These are phyloP conservation scores for Centropyge bicolor DNA, from an alignment of 2,797 vertebrate genomes.

Conservation along the genomic window DNA sequence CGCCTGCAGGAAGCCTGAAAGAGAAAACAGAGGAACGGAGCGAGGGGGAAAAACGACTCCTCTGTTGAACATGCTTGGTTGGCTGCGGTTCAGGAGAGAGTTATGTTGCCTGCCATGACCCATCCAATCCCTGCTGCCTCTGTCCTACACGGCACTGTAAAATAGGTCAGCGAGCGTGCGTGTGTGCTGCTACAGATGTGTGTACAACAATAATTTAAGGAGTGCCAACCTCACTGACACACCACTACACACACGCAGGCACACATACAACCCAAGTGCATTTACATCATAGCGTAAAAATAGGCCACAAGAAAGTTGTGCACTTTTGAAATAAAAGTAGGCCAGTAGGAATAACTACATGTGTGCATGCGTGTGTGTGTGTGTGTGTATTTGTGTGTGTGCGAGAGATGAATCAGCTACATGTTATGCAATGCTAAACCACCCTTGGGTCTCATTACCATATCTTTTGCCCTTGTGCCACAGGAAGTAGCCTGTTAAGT, in stretches of 20 bases:
- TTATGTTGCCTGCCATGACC: conserved; percentile 68
- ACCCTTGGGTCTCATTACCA: conserved; percentile 58
- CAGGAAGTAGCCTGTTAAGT: conserved; percentile 53
- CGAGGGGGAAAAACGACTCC: conserved; percentile 51
- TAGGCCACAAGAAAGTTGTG: conserved; percentile 68
- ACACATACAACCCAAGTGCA: neutral
- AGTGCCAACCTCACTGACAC: conserved; percentile 12
- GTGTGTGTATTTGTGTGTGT: neutral
- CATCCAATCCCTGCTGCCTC: conserved; percentile 60
- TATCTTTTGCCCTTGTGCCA: conserved; percentile 59
- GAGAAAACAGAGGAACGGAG: conserved; percentile 43
- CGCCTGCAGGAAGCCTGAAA: conserved; percentile 30
- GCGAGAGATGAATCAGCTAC: conserved; percentile 73
- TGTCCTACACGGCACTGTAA: conserved; percentile 48
- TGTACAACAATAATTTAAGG: conserved; percentile 24
- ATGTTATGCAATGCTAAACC: conserved; percentile 74
- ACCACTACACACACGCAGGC: neutral
- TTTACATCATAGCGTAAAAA: conserved; percentile 58
- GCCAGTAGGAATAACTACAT: conserved; percentile 64
- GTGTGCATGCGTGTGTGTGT: conserved; percentile 22
- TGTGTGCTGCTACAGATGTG: conserved; percentile 23
- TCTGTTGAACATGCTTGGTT: conserved; percentile 62
- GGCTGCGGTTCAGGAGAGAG: conserved; percentile 62
- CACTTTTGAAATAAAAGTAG: conserved; percentile 72
- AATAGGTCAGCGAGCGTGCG: conserved; percentile 72